A percentile compares a stretch with the other conserved stretches of the same genome.
Evolutionary conservation across 2,113 vertebrate genomes (phyloP).

Genomic region (Eira barbara): DNA sequence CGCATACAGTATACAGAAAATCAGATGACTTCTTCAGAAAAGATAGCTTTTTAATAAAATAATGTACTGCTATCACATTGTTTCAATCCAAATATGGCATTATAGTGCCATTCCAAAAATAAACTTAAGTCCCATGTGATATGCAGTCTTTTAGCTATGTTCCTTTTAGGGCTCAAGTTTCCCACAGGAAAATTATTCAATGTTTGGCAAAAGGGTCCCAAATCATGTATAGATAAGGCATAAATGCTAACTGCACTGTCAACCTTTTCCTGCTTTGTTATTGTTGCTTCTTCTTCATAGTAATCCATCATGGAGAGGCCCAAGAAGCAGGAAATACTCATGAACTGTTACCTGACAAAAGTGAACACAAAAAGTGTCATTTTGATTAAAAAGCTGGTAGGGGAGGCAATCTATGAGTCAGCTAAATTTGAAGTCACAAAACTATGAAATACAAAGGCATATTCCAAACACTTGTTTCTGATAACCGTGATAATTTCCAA

Average conservation of each 20-base stretch:
- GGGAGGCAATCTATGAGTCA: constrained; percentile 65
- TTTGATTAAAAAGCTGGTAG: constrained; percentile 69
- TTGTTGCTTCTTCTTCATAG: constrained; percentile 8
- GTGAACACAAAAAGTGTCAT: constrained; percentile 64
- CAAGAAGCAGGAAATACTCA: constrained; percentile 8
- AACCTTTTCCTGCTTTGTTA: constrained; percentile 61
- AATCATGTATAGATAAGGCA: constrained; percentile 72
- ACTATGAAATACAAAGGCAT: constrained; percentile 9
- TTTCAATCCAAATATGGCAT: constrained; percentile 90
- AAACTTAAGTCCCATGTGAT: constrained; percentile 86
- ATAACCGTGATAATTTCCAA: not conserved
- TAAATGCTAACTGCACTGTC: constrained; percentile 15
- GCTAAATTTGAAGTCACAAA: constrained; percentile 71
- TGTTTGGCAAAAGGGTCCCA: constrained; percentile 80
- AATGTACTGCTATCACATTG: constrained; percentile 75
- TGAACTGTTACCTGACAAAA: constrained; percentile 53
- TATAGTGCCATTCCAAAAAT: constrained; percentile 87
- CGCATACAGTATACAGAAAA: not conserved
- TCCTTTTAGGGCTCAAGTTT: constrained; percentile 90
- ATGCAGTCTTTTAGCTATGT: constrained; percentile 79
- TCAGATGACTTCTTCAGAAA: constrained; percentile 50
- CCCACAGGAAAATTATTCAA: constrained; percentile 90
- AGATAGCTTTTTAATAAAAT: constrained; percentile 75
- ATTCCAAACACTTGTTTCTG: not conserved
- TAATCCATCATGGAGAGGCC: not conserved